Evolutionary conservation across 2,797 vertebrate species (phyloP).

Genomic region (Rhynchotus rufescens): DNA sequence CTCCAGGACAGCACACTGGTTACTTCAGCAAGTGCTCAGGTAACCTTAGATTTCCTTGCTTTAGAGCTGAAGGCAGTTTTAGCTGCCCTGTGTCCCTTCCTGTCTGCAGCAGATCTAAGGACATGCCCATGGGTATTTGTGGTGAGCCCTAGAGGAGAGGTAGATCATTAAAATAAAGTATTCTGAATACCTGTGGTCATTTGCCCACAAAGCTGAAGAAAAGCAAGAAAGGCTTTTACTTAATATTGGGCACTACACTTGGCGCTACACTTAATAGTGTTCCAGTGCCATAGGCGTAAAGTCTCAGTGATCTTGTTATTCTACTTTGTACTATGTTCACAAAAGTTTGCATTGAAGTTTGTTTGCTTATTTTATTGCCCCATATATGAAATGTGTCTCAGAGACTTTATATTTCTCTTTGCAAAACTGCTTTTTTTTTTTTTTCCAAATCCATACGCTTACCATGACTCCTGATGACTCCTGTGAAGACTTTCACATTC

Average conservation of each 20-base stretch:
- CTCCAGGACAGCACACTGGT: not conserved
- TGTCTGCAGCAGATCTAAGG: not conserved
- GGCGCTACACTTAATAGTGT: too few species aligned
- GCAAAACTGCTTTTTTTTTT: not conserved
- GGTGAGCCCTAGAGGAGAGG: not conserved
- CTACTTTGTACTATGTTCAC: not conserved
- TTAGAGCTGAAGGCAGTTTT: not conserved
- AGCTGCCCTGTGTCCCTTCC: fast-evolving
- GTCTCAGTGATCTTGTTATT: not conserved
- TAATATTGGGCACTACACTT: too few species aligned
- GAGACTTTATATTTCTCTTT: not conserved
- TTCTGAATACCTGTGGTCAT: not conserved
- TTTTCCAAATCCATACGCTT: not conserved
- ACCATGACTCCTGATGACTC: not conserved
- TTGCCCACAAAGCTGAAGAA: not conserved
- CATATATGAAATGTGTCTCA: not conserved
- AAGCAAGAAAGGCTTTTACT: not conserved
- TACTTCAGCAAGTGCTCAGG: not conserved
- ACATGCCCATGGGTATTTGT: not conserved
- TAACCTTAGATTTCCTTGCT: not conserved
- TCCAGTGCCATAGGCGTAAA: not conserved
- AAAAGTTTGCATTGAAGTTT: not conserved
- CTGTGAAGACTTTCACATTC: not conserved
- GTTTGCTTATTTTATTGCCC: not conserved
- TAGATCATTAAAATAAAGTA: not conserved